Percentiles rank a stretch among this genome's conserved stretches.
Conservation (phyloP, 1,140 invertebrate species). For the Archegozetes longisetosus region DNA sequence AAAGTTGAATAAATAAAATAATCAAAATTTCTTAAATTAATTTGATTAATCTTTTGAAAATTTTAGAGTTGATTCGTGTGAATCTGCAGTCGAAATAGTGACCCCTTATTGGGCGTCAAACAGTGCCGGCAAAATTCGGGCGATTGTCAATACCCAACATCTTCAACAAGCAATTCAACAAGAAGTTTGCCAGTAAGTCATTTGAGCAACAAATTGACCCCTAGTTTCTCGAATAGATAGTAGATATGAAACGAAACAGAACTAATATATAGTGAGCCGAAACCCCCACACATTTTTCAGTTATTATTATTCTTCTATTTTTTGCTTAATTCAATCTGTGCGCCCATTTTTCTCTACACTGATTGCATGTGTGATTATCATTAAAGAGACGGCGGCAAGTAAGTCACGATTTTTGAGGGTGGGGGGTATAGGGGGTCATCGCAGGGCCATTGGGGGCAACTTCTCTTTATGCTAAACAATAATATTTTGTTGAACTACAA, state of each 20-base stretch:
- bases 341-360: not conserved
- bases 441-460: not conserved
- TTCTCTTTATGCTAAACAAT: not conserved
- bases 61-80: slow-evolving; percentile 60
- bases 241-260: not conserved
- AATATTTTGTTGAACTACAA: not conserved
- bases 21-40: no score
- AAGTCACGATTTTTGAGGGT: not conserved
- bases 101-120: slow-evolving; percentile 87
- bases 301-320: not conserved
- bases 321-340: not conserved
- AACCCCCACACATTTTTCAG: not conserved
- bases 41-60: no score
- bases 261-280: not conserved
- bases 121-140: slow-evolving; percentile 69
- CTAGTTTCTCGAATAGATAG: not conserved
- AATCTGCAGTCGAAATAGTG: slow-evolving; percentile 78
- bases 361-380: slow-evolving; percentile 1
- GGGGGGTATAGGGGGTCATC: not conserved
- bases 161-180: slow-evolving; percentile 89
- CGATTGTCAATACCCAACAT: slow-evolving; percentile 82
- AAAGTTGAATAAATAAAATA: no score
- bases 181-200: slow-evolving; percentile 68
- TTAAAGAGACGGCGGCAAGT: not conserved
- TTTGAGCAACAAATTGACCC: not conserved